These are phyloP conservation scores for Polia nebulosa DNA, from an alignment of 2,888 invertebrate species.

Conservation along the genomic window DNA sequence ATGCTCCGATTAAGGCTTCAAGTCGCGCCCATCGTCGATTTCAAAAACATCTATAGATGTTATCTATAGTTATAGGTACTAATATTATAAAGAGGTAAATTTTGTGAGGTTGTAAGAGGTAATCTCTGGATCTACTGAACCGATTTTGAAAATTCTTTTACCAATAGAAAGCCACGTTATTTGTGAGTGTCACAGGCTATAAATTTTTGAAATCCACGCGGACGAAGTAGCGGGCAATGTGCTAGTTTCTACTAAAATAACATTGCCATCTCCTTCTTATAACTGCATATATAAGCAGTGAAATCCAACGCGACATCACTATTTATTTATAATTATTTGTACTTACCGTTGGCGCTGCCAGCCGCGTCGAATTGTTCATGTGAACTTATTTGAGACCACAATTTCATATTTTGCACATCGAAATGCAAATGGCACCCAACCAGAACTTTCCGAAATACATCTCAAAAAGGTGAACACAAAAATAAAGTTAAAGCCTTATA, in stretches of 20 bases:
- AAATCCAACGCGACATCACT: background rate
- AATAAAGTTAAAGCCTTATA: no score
- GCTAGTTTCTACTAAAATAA: background rate
- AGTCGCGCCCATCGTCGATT: no score
- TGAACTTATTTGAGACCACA: conserved; percentile 5
- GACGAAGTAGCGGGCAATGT: no score
- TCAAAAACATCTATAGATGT: background rate
- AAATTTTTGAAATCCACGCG: no score
- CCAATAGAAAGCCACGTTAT: no score
- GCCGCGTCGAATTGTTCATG: conserved; percentile 2
- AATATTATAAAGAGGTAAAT: no score
- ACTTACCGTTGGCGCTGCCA: background rate
- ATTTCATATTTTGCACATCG: background rate
- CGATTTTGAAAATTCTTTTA: no score
- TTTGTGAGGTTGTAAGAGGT: no score
- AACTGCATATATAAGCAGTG: conserved; percentile 3
- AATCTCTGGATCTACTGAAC: no score
- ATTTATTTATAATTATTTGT: background rate
- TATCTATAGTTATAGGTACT: no score
- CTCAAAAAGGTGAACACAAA: background rate
- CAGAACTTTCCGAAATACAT: background rate
- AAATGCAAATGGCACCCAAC: background rate
- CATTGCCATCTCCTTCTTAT: background rate
- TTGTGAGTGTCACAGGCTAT: no score
- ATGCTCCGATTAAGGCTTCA: background rate